Base-by-base conservation (phyloP, 1,140 invertebrate species). In the Cotesia chilonis region DNA sequence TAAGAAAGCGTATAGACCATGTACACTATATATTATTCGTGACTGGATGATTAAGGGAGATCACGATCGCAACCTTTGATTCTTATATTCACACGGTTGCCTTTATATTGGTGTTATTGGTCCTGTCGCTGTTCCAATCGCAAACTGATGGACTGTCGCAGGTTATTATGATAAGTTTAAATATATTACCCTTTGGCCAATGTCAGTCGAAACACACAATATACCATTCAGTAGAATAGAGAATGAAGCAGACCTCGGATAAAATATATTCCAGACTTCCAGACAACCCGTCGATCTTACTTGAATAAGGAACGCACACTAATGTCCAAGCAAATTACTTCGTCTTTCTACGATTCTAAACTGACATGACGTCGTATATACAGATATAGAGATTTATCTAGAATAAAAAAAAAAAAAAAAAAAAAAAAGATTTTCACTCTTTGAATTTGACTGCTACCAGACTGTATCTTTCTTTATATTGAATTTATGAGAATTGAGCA, bases 41-140 rank as follows among this genome's bases (percentile, higher is more conserved):
- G 28, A 12, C 28, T 36, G 12, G 5, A 35, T n/a, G 17, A 60
- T 36, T 14, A 12, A 60, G 55, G 6, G 35, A 38, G 60, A 63
- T 63, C 60, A 63, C 60, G 60, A 37, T 63, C 35, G n/a, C 28
- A 36, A 63, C 60, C 36, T 63, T 63, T 14, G 37, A 37, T 38
- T 63, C 59, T 28, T 57, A 37, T 14, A 12, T 63, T 63, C 37
- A 38, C 37, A 63, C 60, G 57, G 6, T 59, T 59, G 20, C 17
- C 3, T 20, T 17, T 28, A 9, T 47, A 47, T 47, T 47, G 41
- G 6, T 47, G 10, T 47, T 47, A 47, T 47, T 47, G 41, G 7
- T 28, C 28, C 28, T 28, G 28, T 47, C 2, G 41, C 41, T 47
- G 41, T 6, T 47, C 1, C 10, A 9, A 47, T 47, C 37, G 60